Evolutionary conservation across 2,797 vertebrate genomes (phyloP), one percentile per base, ranked within the genome.

Genomic region (Pagetopsis macropterus): DNA sequence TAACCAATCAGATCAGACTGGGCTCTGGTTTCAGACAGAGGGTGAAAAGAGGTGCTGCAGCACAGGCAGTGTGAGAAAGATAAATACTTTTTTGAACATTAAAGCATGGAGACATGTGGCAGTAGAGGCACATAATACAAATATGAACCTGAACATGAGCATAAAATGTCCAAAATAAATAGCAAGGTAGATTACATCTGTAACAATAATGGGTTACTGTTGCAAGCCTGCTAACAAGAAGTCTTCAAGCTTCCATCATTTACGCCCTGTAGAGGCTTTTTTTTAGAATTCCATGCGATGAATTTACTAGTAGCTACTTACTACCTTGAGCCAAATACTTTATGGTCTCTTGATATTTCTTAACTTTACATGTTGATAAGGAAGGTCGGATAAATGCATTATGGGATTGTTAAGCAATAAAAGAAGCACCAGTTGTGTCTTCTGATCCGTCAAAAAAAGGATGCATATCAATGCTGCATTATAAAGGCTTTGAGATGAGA

Each of bases 181-280:
- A 75, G 62, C 23, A 46, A 50, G 11, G 55, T 69, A 50, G 16
- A 56, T 52, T 60, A 60, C 46, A 86, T 57, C n/a, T 64, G 14
- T 37, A 37, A 37, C 33, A 37, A 7, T 33, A 37, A 37, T 8
- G 33, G 8, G 33, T 37, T 37, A 37, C 5, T 37, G 33, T 33
- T 33, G 33, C 33, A 33, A 33, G 33, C 5, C 15, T 3, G 16
- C 15, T 55, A 33, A 16, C 17, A 15, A 0, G 33, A 56, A 40
- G 10, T 17, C 1, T 3, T 17, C n/a, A 13, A 41, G 19, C 37
- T 58, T 51, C 49, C 49, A 51, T 51, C 3, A 51, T 51, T 51
- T 4, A 51, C 49, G 5, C n/a, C 49, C 49, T 50, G 48, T 6
- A 41, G 21, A 27, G 15, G 15, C 2, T 60, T 23, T 61, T 12